Base-by-base conservation (phyloP, 2,888 invertebrate genomes). In the Rosalia funebris region DNA sequence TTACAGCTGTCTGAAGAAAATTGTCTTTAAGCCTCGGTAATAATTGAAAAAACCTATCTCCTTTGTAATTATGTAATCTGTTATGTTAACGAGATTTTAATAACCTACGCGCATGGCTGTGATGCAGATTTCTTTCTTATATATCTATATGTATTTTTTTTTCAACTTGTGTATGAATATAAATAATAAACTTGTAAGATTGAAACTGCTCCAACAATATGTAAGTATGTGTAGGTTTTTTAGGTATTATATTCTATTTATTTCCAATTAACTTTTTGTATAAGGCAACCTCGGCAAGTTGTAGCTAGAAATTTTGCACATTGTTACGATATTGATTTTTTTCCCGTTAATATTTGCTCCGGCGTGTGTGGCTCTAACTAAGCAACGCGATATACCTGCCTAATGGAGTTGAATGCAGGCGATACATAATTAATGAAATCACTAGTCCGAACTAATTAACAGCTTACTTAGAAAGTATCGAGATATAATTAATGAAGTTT, bases 181-280 rank as follows among this genome's bases (percentile, higher is more conserved):
- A 41, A 41, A 16, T 16, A 41, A 41, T 41, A 16, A 17, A 41
- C 16, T 10, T 16, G 41, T 41, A 16, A 16, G 17, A 41, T 41
- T 41, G 16, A 41, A 41, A 41, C 4, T 11, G 0, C 10, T 34
- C 14, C 9, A 44, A 44, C 41, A 17, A 41, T n/a, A n/a, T 41
- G 11, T 17, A 34, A 3, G 11, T 34, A n/a, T 34, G 10, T 34
- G 11, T n/a, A 10, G 10, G 14, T 44, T 44, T 10, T 25, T 41
- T 17, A 2, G 3, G 19, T n/a, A 41, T 25, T 14, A 25, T 44
- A 9, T 7, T 19, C 44, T 25, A 4, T 44, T 20, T 25, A 25
- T 44, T 44, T 25, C 14, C 25, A 44, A 44, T 44, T 14, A 44
- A 44, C 44, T 44, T 44, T 44, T 44, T 44, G 10, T 39, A 39